These are phyloP conservation scores for Crossaster papposus DNA, from an alignment of 53 echinoderm and acorn worm species.

Conservation along the genomic window DNA sequence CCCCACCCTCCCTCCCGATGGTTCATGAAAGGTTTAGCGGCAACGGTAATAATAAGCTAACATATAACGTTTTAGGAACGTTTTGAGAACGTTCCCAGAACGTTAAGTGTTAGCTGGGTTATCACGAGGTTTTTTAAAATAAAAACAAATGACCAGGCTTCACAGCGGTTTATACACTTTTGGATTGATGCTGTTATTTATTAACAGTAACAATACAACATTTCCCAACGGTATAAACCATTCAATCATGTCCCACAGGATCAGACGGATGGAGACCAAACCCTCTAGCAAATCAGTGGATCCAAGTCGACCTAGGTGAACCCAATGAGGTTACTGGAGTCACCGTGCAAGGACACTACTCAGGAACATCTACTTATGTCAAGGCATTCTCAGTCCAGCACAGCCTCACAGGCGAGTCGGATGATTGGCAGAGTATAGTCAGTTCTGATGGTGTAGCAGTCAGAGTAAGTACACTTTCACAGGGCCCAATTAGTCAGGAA, in stretches of 20 bases:
- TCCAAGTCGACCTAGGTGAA: conserved; percentile 4
- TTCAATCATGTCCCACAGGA: not conserved
- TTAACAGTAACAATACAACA: not conserved
- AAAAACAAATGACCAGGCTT: too few species aligned
- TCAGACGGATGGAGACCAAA: not conserved
- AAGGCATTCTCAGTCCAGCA: not conserved
- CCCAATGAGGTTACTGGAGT: not conserved
- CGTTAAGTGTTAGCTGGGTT: too few species aligned
- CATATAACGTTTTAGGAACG: too few species aligned
- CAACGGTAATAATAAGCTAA: too few species aligned
- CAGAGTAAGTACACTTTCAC: not conserved
- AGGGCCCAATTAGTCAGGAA: too few species aligned
- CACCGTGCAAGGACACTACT: not conserved
- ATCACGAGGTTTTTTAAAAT: too few species aligned
- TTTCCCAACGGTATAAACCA: too few species aligned
- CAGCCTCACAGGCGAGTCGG: conserved; percentile 2
- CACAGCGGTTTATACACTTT: too few species aligned
- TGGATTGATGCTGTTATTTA: not conserved
- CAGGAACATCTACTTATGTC: not conserved
- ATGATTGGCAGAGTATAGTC: not conserved
- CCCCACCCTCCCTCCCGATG: too few species aligned
- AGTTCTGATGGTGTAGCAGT: not conserved
- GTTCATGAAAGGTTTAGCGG: too few species aligned
- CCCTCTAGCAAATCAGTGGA: not conserved
- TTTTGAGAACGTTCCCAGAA: too few species aligned